Base-by-base conservation (phyloP, 2,888 invertebrate genomes). In the Ophion slaviceki region DNA sequence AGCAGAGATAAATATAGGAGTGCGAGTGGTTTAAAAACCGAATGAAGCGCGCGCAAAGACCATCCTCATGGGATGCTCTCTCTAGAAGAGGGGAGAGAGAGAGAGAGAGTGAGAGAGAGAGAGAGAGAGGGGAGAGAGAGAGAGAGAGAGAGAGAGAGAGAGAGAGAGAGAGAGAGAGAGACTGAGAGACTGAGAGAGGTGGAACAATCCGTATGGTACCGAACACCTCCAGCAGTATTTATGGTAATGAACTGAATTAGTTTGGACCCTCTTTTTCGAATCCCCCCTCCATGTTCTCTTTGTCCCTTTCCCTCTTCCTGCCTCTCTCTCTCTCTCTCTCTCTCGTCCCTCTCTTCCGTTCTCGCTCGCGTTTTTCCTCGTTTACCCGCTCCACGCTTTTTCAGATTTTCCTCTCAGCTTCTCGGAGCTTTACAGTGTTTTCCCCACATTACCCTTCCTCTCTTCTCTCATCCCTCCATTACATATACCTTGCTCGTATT, bases 181-280 rank as follows among this genome's bases (percentile, higher is more conserved):
- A 14, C 1, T 11, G 47, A 14, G 47, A 47, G 47, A 14, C 14
- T 11, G 47, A 14, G 47, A 59, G 59, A 83, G 62, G 85, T n/a
- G 57, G 72, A 17, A 90, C 86, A 85, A 88, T 88, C 88, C 87
- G 87, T 88, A 88, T 87, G 87, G 82, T 77, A 84, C 72, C 76
- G 74, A 70, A 68, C 76, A 76, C 79, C 80, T 81, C 84, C 84
- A 82, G 84, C 82, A 91, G 91, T 92, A 92, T 92, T 92, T 91
- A 91, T 91, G 92, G 90, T 92, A 92, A 92, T 92, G 91, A 92
- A 92, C 90, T 86, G 88, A 89, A 90, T 88, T 90, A 90, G 90
- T 91, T 91, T 90, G 91, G 88, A 88, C 91, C 90, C 86, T 86
- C 87, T 86, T 88, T 88, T 87, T 80, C 84, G 80, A 83, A 84